Conservation (phyloP, 2,888 invertebrate species). For the Mesochorus sp. region DNA sequence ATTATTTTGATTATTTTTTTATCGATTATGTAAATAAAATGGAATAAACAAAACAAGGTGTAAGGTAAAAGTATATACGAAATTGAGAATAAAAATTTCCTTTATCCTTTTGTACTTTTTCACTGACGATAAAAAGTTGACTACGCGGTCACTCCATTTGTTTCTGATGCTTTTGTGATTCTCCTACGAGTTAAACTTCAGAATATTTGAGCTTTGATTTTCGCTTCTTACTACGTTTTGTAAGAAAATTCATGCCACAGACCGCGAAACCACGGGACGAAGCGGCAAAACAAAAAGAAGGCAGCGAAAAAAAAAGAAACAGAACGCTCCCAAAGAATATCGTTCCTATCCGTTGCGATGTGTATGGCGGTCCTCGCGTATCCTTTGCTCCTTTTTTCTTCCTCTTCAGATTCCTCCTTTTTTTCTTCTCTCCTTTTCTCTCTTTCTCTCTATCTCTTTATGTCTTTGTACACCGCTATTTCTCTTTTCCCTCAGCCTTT, state of each 20-base stretch:
- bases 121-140: too few species aligned
- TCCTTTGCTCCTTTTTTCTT: constrained; percentile 37
- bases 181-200: not conserved
- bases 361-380: constrained; percentile 26
- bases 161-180: not conserved
- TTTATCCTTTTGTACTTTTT: not conserved
- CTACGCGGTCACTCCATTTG: not conserved
- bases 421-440: constrained; percentile 27
- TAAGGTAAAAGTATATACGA: too few species aligned
- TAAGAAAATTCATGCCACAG: constrained; percentile 26
- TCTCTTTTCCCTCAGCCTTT: not conserved
- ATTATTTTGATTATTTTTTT: too few species aligned
- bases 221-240: constrained; percentile 20
- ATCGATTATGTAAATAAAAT: too few species aligned
- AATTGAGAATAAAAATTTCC: not conserved
- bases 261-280: not conserved
- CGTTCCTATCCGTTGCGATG: constrained; percentile 60
- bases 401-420: constrained; percentile 17
- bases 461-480: constrained; percentile 3
- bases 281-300: not conserved
- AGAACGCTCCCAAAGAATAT: constrained; percentile 32
- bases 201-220: constrained; percentile 23
- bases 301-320: constrained; percentile 2
- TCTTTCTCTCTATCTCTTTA: constrained; percentile 11
- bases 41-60: too few species aligned